These are phyloP conservation scores for Yoshiicerus persimilis DNA, from an alignment of 1,140 invertebrate genomes.

Conservation along the genomic window DNA sequence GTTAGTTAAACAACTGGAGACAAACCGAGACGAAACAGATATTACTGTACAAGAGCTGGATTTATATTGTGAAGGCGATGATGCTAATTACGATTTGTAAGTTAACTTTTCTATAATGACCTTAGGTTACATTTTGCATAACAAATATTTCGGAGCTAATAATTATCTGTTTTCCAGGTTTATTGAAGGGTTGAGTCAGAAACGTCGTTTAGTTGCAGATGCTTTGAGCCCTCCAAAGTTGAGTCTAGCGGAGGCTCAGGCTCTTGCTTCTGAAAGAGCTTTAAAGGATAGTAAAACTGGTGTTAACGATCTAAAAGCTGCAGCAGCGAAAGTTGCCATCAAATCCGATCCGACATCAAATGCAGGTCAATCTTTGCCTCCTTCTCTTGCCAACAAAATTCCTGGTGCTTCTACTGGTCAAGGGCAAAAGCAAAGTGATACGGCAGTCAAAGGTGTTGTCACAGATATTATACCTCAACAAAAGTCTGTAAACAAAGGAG, in stretches of 20 bases:
- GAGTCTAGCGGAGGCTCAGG: conserved; percentile 39
- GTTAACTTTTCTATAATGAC: conserved; percentile 35
- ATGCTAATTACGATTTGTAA: conserved; percentile 83
- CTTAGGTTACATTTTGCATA: neutral
- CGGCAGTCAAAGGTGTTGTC: neutral
- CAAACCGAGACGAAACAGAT: conserved; percentile 80
- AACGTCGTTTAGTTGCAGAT: conserved; percentile 70
- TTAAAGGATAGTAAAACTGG: conserved; percentile 31
- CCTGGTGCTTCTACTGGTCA: neutral
- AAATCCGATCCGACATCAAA: neutral
- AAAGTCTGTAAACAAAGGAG: neutral
- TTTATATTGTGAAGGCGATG: conserved; percentile 78
- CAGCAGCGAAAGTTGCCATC: conserved; percentile 27
- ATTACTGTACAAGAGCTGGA: conserved; percentile 83
- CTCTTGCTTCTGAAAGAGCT: conserved; percentile 38
- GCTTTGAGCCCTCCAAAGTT: conserved; percentile 52
- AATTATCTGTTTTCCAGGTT: conserved; percentile 57
- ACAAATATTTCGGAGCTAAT: neutral
- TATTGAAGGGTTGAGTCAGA: conserved; percentile 71
- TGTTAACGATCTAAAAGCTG: conserved; percentile 24
- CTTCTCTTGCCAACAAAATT: conserved; percentile 50
- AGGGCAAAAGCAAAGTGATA: neutral
- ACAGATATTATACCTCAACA: neutral
- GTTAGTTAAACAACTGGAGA: conserved; percentile 80
- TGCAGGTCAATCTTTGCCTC: conserved; percentile 48